These are phyloP conservation scores for Myanophis thanlyinensis DNA, from an alignment of 2,113 vertebrate genomes.

Conservation along the genomic window DNA sequence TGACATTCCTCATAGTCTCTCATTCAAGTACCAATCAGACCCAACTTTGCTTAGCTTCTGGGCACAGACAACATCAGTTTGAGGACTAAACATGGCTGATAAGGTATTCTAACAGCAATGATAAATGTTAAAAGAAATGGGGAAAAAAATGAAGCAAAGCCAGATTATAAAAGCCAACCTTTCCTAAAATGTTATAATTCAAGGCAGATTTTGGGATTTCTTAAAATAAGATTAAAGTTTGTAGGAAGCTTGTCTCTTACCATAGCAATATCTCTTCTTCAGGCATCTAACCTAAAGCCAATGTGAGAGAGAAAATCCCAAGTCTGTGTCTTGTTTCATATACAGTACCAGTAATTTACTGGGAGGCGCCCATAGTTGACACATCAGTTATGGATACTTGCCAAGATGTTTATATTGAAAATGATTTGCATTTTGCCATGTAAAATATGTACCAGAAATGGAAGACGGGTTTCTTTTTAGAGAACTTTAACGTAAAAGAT, in stretches of 20 bases:
- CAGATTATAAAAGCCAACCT: neutral
- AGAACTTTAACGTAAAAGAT: neutral
- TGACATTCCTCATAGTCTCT: neutral
- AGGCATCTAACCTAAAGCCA: neutral
- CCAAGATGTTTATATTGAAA: neutral
- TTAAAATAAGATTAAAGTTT: neutral
- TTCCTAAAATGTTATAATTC: neutral
- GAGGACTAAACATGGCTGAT: neutral
- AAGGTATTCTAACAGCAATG: neutral
- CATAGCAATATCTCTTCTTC: neutral
- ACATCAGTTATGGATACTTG: neutral
- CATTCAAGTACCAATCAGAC: neutral
- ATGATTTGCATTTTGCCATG: neutral
- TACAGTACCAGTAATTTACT: neutral
- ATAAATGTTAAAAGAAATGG: constrained; percentile 5
- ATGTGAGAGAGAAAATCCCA: neutral
- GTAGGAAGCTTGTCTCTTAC: neutral
- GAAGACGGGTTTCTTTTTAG: neutral
- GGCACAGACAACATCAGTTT: neutral
- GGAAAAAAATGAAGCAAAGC: neutral
- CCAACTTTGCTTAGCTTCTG: neutral
- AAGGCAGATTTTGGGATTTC: neutral
- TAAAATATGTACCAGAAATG: neutral
- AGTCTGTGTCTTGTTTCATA: neutral
- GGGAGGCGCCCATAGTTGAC: neutral